Evolutionary conservation across 2,113 vertebrate genomes (phyloP).

Genomic region (Myiozetetes cayanensis): DNA sequence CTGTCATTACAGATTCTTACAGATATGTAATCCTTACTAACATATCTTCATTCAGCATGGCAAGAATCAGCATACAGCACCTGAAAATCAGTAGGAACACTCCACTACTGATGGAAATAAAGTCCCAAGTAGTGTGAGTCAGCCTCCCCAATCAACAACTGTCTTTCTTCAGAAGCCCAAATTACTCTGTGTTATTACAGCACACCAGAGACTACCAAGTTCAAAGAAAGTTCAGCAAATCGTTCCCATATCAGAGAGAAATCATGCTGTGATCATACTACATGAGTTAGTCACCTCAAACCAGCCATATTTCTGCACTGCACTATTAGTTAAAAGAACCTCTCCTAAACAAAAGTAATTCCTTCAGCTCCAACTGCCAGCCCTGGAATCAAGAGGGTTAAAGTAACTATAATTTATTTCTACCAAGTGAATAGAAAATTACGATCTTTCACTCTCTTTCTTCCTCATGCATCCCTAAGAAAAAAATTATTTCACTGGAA

Average conservation of each 20-base stretch:
- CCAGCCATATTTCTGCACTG: background rate
- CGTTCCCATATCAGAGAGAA: background rate
- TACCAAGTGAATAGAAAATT: constrained; percentile 49
- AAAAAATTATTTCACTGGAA: constrained; percentile 62
- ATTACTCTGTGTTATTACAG: background rate
- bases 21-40: background rate
- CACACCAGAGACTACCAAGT: background rate
- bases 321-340: background rate
- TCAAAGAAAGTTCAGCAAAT: background rate
- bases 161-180: background rate
- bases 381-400: constrained; percentile 24
- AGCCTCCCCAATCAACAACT: background rate
- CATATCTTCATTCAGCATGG: background rate
- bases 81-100: background rate
- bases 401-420: constrained; percentile 41
- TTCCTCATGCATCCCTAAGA: constrained; percentile 48
- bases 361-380: background rate
- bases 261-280: background rate
- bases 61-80: background rate
- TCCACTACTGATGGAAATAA: background rate
- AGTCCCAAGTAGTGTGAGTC: background rate
- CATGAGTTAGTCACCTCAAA: background rate
- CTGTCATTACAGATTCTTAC: background rate
- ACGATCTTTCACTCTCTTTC: constrained; percentile 23
- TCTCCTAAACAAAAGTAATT: background rate